Evolutionary conservation across 2,797 vertebrate genomes (phyloP).

Genomic region (Perodicticus potto): DNA sequence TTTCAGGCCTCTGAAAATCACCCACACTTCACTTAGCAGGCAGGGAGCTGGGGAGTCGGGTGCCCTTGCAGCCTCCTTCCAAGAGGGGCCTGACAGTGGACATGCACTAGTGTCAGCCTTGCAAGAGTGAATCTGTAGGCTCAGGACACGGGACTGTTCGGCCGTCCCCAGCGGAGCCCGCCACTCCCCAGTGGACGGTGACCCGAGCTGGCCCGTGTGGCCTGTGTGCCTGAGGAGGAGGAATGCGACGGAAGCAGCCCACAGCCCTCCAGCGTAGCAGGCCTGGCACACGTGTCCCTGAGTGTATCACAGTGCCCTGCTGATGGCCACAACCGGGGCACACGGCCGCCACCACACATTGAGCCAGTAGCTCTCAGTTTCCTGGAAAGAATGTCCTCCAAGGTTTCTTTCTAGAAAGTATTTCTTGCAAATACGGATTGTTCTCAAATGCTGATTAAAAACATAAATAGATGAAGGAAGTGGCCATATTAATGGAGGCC

Average conservation of each 20-base stretch:
- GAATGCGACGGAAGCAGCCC: rapidly evolving
- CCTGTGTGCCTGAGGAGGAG: rapidly evolving
- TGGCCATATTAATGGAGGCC: rapidly evolving
- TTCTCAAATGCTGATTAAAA: not conserved
- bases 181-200: rapidly evolving
- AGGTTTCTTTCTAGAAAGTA: not conserved
- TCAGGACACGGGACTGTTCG: not conserved
- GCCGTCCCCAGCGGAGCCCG: rapidly evolving
- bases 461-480: not conserved
- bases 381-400: constrained; percentile 27
- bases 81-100: too few relatives aligned
- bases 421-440: not conserved
- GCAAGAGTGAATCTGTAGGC: rapidly evolving
- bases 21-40: not conserved
- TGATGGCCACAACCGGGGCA: not conserved
- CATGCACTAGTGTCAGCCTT: too few relatives aligned
- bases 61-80: rapidly evolving
- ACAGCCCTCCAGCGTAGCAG: rapidly evolving
- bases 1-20: not conserved
- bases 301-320: rapidly evolving
- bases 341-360: rapidly evolving
- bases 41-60: not conserved
- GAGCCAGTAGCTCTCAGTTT: not conserved
- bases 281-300: rapidly evolving
- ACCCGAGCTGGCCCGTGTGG: rapidly evolving